Evolutionary conservation across 23 tunicate species (phyloP), one percentile per base, ranked within the genome.

Genomic region (Ciona savignyi): DNA sequence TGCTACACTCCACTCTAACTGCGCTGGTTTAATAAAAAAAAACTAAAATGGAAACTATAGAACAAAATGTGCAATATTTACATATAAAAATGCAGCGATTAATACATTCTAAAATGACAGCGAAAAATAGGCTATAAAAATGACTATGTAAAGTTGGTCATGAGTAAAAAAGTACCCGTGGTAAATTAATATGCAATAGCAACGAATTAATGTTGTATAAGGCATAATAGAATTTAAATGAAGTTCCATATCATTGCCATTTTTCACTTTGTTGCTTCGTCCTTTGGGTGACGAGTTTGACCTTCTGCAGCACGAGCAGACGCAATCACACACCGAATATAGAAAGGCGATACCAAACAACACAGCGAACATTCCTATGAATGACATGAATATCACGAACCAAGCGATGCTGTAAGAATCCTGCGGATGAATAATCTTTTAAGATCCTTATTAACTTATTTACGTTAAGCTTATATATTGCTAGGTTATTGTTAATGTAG

Each of bases 341-440:
- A 81, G 73, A 35, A 81, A 74, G 1, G 86, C 79, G 4, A 65
- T 75, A 29, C 30, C 79, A 0, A 72, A 63, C 68, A 81, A 26
- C 20, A 74, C 51, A 20, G 32, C 62, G 20, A 81, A 75, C 31
- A 68, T 65, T 25, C 73, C 79, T 26, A 81, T 66, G 62, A 81
- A 81, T 3, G 73, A n/a, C 32, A 67, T 67, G 67, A 81, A 81
- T 2, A 81, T 74, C 26, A 74, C 86, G 48, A 81, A 81, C 79
- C 79, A 81, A 0, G 74, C 86, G 0, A 72, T 74, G 74, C 79
- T 74, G 67, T 74, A 81, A 30, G 24, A 35, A 30, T 74, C 79
- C 34, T 42, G 56, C 15, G n/a, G n/a, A n/a, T n/a, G n/a, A n/a
- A n/a, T n/a, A n/a, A n/a, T n/a, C n/a, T n/a, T n/a, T n/a, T n/a